A percentile compares a stretch with the other conserved stretches of the same genome.
Conservation (phyloP, 2,797 vertebrate genomes). For the Coranthus polyacanthus region DNA sequence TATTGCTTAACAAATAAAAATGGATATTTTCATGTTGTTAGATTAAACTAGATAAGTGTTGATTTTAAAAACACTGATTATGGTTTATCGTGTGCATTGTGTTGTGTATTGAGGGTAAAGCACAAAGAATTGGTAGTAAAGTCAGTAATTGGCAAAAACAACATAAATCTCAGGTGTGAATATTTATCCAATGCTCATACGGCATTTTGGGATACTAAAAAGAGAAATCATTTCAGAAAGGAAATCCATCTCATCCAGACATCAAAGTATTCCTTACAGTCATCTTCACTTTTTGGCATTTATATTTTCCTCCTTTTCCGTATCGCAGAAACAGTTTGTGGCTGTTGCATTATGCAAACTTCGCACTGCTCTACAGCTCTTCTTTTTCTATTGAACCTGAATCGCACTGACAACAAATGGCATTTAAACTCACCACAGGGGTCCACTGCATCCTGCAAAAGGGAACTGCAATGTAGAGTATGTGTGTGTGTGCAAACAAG, state of each 20-base stretch:
- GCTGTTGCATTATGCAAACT: conserved; percentile 63
- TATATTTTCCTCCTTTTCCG: conserved; percentile 40
- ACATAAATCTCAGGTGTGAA: conserved; percentile 1
- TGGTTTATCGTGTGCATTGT: background rate
- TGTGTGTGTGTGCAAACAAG: conserved; percentile 5
- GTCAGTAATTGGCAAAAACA: background rate
- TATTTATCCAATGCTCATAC: background rate
- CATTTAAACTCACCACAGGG: conserved; percentile 74
- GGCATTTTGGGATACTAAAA: background rate
- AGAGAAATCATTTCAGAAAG: background rate
- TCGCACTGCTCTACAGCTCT: conserved; percentile 48
- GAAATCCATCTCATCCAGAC: conserved; percentile 18
- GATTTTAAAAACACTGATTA: background rate
- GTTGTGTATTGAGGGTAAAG: background rate
- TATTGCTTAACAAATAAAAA: too few species aligned
- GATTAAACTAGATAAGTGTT: background rate
- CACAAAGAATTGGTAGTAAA: background rate
- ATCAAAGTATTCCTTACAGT: conserved; percentile 23
- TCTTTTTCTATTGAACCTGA: conserved; percentile 42
- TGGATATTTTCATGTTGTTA: too few species aligned
- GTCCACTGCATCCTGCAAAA: conserved; percentile 52
- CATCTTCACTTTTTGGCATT: conserved; percentile 50
- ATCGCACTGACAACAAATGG: conserved; percentile 66
- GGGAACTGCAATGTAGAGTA: conserved; percentile 32
- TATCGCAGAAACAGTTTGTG: conserved; percentile 31